Percentiles rank a stretch among this genome's conserved stretches.
These are phyloP conservation scores for Anableps anableps DNA, from an alignment of 2,797 vertebrate species.

Conservation along the genomic window DNA sequence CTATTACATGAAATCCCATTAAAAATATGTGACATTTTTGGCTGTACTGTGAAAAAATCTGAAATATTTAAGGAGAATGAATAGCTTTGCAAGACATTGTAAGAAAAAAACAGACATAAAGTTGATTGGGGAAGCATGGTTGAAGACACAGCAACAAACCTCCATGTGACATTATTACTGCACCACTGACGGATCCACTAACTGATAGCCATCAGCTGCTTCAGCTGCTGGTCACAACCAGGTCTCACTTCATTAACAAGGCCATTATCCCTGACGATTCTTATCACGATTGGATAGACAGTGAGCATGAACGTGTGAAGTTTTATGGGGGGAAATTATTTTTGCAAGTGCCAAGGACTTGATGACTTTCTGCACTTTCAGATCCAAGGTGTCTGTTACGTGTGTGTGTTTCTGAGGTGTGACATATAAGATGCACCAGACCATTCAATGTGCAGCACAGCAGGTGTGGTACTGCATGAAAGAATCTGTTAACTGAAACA, in stretches of 20 bases:
- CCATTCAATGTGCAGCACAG: constrained; percentile 40
- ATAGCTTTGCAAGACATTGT: not conserved
- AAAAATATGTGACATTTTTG: not conserved
- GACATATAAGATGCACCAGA: constrained; percentile 39
- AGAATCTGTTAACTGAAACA: constrained; percentile 58
- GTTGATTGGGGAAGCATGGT: constrained; percentile 25
- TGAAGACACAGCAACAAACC: constrained; percentile 8
- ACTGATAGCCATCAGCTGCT: constrained; percentile 71
- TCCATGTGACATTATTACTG: constrained; percentile 71
- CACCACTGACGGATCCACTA: constrained; percentile 64
- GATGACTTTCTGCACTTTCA: constrained; percentile 57
- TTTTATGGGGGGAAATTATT: constrained; percentile 39
- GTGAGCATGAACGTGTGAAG: constrained; percentile 34
- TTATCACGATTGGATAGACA: constrained; percentile 66
- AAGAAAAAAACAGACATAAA: not conserved
- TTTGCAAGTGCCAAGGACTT: constrained; percentile 64
- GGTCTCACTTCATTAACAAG: constrained; percentile 76
- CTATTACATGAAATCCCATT: not conserved
- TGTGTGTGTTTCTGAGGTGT: constrained; percentile 30
- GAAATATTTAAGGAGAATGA: not conserved
- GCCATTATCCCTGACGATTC: constrained; percentile 71
- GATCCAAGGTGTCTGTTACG: constrained; percentile 16
- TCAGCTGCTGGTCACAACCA: constrained; percentile 67
- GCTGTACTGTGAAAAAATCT: not conserved
- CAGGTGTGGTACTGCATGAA: constrained; percentile 57